These are phyloP conservation scores for Orthonevra nobilis DNA, from an alignment of 2,888 invertebrate species.

Conservation along the genomic window DNA sequence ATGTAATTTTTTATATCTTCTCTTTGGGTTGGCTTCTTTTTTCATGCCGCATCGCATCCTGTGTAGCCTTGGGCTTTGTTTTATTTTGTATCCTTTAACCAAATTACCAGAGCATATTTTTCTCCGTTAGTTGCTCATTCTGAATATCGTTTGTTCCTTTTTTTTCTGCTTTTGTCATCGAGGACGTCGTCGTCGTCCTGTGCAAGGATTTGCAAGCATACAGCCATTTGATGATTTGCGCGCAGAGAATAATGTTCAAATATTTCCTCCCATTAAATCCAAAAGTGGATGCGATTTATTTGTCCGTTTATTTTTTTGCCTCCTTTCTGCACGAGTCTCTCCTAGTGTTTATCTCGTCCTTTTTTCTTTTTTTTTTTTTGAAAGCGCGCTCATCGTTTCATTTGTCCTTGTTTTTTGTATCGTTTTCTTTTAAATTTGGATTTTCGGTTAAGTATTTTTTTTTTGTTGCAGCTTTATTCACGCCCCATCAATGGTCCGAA, in stretches of 20 bases:
- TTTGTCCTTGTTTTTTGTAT: neutral
- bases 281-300: conserved; percentile 64
- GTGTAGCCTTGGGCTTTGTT: neutral
- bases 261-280: conserved; percentile 63
- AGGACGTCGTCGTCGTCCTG: conserved; percentile 16
- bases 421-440: conserved; percentile 18
- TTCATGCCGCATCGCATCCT: neutral
- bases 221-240: conserved; percentile 59
- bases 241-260: conserved; percentile 58
- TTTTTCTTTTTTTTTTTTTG: conserved; percentile 12
- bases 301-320: conserved; percentile 25
- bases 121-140: conserved; percentile 13
- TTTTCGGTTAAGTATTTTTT: conserved; percentile 30
- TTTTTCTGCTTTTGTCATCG: neutral
- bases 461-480: conserved; percentile 1
- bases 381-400: conserved; percentile 8
- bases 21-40: neutral
- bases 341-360: conserved; percentile 2
- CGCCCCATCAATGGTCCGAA: neutral
- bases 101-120: conserved; percentile 55
- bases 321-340: neutral
- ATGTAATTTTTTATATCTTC: conserved; percentile 46
- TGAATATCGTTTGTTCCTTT: neutral
- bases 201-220: conserved; percentile 30
- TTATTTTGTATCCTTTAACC: conserved; percentile 33